Evolutionary conservation across 2,888 invertebrate species (phyloP), one percentile per base, ranked within the genome.

Genomic region (Cylindroiulus punctatus): DNA sequence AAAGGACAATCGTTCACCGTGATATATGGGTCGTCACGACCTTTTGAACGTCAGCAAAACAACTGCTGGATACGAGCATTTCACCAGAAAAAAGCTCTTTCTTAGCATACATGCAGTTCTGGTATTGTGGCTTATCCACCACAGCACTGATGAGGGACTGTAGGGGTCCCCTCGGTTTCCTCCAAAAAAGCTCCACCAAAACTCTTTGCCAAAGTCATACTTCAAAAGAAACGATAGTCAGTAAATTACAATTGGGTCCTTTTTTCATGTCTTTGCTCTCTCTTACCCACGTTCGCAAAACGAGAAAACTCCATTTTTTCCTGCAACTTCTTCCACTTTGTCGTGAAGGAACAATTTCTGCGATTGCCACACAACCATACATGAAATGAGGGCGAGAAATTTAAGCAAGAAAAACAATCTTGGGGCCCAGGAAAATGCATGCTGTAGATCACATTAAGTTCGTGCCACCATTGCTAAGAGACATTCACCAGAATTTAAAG

Each of bases 1-100:
- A 83, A 42, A 44, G 44, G 42, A 83, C 83, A 83, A 83, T 83
- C 40, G 83, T 83, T 83, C 83, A 83, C 44, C 26, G 83, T 83
- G 83, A 83, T 83, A 42, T 83, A 83, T 44, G 83, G 44, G 12
- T 83, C 44, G 40, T 44, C 44, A 83, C 83, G 44, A 83, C 44
- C 44, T 83, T 83, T 26, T 14, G 42, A 42, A 44, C 44, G 40
- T 83, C 40, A 83, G 42, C 40, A 26, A 83, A 83, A 83, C 40
- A 83, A 83, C n/a, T 36, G 22, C 83, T 83, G n/a, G 36, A 82
- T 82, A 76, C 76, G 57, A 65, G 57, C 57, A 65, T 65, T 65
- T 65, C 14, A 44, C 44, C 12, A 65, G 19, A 65, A 65, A 57
- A 76, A 76, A 30, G 14, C 30, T 76, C 22, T 76, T 76, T 76